A percentile compares a stretch with the other conserved stretches of the same genome.
Evolutionary conservation across 2,797 vertebrate species (phyloP).

Genomic region (Emydoidea blandingii): DNA sequence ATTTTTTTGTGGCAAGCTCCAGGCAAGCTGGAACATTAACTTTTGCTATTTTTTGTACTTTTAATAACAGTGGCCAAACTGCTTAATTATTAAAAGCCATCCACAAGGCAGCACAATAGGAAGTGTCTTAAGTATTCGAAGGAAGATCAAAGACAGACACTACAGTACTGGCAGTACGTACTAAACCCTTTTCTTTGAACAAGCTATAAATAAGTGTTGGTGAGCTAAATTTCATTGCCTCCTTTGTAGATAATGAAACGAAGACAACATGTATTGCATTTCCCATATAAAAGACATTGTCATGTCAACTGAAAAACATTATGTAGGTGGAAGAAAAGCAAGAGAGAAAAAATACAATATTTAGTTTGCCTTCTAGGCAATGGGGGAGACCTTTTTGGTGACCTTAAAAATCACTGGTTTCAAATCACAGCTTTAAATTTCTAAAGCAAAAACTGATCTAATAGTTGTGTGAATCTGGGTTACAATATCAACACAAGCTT

Average conservation of each 20-base stretch:
- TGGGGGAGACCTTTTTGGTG: neutral
- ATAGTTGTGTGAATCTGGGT: neutral
- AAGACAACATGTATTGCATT: neutral
- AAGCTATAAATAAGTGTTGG: neutral
- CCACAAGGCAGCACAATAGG: constrained; percentile 1
- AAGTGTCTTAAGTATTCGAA: neutral
- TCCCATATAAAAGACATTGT: neutral
- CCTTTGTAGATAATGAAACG: neutral
- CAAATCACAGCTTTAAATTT: neutral
- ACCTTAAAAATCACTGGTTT: neutral
- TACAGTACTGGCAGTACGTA: neutral
- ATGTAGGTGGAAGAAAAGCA: neutral
- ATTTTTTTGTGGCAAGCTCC: neutral
- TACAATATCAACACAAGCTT: neutral
- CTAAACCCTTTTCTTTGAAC: neutral
- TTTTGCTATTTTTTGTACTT: neutral
- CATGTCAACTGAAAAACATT: neutral
- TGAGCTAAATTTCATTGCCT: neutral
- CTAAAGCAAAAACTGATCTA: neutral
- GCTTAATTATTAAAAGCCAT: constrained; percentile 17
- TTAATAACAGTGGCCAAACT: neutral
- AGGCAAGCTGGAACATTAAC: neutral
- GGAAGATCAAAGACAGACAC: constrained; percentile 1
- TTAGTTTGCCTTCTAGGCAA: constrained; percentile 7
- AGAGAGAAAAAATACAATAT: constrained; percentile 49